phyloP scores from a whole-genome alignment of 1,140 invertebrate genomes.

The Aphaenogaster rudis region DNA sequence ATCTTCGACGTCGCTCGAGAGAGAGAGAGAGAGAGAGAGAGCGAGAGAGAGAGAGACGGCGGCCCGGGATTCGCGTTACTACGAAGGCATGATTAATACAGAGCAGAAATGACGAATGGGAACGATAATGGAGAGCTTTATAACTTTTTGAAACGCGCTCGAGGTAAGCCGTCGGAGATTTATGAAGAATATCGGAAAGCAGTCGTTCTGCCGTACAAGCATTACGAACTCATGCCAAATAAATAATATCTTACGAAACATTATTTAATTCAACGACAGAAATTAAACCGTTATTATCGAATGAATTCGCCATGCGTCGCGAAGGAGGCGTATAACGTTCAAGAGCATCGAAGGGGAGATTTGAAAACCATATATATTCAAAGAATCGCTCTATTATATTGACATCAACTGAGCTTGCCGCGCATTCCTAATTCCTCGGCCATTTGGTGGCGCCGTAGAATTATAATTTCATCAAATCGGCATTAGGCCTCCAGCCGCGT shows the following conservation, averaged over 20 bases:
- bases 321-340: no score
- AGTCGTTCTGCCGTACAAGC: background rate
- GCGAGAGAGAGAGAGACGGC: slow-evolving; percentile 3
- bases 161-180: slow-evolving; percentile 23
- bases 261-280: background rate
- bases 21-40: background rate
- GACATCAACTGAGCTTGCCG: slow-evolving; percentile 73
- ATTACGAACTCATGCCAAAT: background rate
- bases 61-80: slow-evolving; percentile 14
- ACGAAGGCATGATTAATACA: slow-evolving; percentile 49
- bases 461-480: slow-evolving; percentile 81
- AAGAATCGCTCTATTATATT: slow-evolving; percentile 80
- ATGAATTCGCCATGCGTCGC: background rate
- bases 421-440: slow-evolving; percentile 69
- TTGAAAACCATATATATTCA: slow-evolving; percentile 56
- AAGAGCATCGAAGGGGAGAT: slow-evolving; percentile 5
- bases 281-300: background rate
- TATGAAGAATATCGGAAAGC: slow-evolving; percentile 54
- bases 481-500: slow-evolving; percentile 67
- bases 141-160: slow-evolving; percentile 52
- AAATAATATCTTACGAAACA: background rate
- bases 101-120: slow-evolving; percentile 59
- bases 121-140: slow-evolving; percentile 56
- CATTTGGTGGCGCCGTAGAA: slow-evolving; percentile 75
- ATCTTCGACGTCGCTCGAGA: slow-evolving; percentile 44